Evolutionary conservation across 2,888 invertebrate species (phyloP), one percentile per base, ranked within the genome.

Genomic region (Galeruca laticollis): DNA sequence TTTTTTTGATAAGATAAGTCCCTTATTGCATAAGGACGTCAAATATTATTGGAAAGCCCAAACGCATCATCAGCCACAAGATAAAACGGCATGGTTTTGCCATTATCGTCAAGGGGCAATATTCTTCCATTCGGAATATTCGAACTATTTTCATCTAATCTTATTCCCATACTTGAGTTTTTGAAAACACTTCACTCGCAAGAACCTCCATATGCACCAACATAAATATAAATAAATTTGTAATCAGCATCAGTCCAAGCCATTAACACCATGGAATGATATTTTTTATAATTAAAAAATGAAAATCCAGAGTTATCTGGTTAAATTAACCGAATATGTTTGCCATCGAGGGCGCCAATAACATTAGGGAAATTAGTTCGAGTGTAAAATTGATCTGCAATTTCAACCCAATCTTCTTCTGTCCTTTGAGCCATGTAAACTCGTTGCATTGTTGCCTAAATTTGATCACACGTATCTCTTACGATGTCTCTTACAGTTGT

Each of bases 51-150:
- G 61, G 67, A 66, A 73, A 77, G 76, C 62, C 78, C 78, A 76
- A 80, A 81, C 26, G 79, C 81, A 72, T 81, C 80, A 74, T 81
- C 81, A 21, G 73, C 79, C 51, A 80, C 79, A 61, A 80, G 67
- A 74, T 59, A 76, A 69, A 75, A 73, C 68, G 79, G 79, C 60
- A 80, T 77, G 54, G 68, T 31, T 73, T 49, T 8, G 6, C 77
- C 76, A 47, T 70, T 66, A 65, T 79, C 68, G 69, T 79, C 78
- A 73, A 75, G 72, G 49, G 77, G 76, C 69, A 80, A 73, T 40
- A 70, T 54, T 69, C 71, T 75, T 73, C 73, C 74, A 52, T 52
- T n/a, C 15, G 77, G 76, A 66, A 80, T 71, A 70, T 77, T 70
- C 69, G 76, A 63, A 61, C 37, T 60, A 60, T 76, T 77, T 54